Evolutionary conservation across 2,113 vertebrate species (phyloP), one percentile per base, ranked within the genome.

Genomic region (Nansenia antarctica): DNA sequence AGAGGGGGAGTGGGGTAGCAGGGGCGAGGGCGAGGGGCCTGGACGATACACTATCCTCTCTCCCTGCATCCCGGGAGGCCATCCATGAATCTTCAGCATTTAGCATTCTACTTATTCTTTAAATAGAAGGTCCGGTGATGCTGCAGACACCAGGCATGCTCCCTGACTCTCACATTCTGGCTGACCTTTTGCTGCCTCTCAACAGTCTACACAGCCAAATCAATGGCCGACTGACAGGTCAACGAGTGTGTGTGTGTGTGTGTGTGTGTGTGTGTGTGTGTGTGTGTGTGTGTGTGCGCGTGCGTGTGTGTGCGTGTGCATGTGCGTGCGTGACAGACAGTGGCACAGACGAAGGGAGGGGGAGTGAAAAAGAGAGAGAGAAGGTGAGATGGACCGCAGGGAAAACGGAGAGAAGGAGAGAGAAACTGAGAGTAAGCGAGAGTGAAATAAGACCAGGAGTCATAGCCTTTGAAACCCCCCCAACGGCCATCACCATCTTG

Each of bases 41-140:
- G 45, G 15, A 39, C 53, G 57, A 69, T 70, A 66, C 59, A 5
- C 15, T 42, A 57, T 60, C 20, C 39, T 61, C 72, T 24, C n/a
- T 29, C 65, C 18, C 58, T 63, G 14, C 49, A 12, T 22, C 9
- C 29, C 30, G 27, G 57, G 60, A 53, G 24, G 53, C 39, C 65
- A 55, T 57, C 66, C 32, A 62, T 80, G 78, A 66, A 66, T 79
- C 55, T 62, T 39, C 31, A 61, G 62, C 59, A 65, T 78, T 65
- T 74, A 39, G 65, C 49, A 49, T 27, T n/a, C n/a, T n/a, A n/a
- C n/a, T n/a, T n/a, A n/a, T n/a, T 20, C 80, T 79, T 76, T 74
- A 76, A 80, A 80, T 80, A 80, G 72, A 31, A 5, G 45, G 20
- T 65, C 59, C 42, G 29, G 39, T 2, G 72, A 65, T 72, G 31